Evolutionary conservation across 2,113 vertebrate species (phyloP), one percentile per base, ranked within the genome.

Genomic region (Lagopus muta): DNA sequence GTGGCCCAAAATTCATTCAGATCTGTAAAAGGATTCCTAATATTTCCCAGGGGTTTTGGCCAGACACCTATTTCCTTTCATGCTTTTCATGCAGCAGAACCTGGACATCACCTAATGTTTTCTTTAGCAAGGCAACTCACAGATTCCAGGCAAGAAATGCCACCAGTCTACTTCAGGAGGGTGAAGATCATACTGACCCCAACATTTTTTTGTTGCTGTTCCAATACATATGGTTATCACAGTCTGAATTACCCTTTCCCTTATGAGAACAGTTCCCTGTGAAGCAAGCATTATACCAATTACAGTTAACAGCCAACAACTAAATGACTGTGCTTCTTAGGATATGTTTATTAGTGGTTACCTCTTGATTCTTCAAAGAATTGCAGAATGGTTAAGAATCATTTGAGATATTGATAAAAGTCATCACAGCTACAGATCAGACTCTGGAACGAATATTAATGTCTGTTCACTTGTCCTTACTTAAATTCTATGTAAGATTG

Each of bases 101-200:
- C 2, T 14, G 57, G 24, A 25, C 9, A 38, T 52, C 3, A 71
- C 4, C 54, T 6, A 13, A 3, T n/a, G 24, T 75, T 94, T 71
- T 74, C 66, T 71, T 67, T 61, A 47, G 7, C 32, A 86, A 43
- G 12, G 3, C 15, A 42, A 2, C 11, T 6, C n/a, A 40, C 5
- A 70, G 19, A 58, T 48, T 82, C 42, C 32, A 64, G 38, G 4
- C 1, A 36, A 78, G 55, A 88, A 73, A 19, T 17, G 18, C 15
- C 25, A 40, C 14, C 2, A 0, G 3, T 34, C 1, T 79, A 1
- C 45, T 34, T 82, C 36, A 65, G 36, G 45, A 89, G 27, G 13
- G 28, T 2, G 0, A 75, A 90, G 30, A 3, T 43, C 8, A 74
- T 28, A 21, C 22, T 24, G 20, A 83, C 27, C 1, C 0, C 28